A percentile compares a stretch with the other conserved stretches of the same genome.
Conservation (phyloP, 2,113 vertebrate species). For the Nothobranchius furzeri region DNA sequence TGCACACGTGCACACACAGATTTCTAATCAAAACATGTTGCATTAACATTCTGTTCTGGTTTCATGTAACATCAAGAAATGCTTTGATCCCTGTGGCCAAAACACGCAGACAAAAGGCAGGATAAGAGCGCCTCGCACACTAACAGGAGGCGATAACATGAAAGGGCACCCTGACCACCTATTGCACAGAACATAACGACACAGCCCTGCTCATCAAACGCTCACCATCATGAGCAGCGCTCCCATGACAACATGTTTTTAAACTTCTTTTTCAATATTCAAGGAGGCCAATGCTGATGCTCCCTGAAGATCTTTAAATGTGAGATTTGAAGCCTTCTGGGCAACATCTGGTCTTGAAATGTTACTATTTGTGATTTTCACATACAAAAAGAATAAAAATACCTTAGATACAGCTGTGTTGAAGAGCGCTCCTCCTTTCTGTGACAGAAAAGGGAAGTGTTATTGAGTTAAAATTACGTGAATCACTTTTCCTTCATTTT, state of each 20-base stretch:
- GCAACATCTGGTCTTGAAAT: background rate
- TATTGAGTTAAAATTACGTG: too few species aligned
- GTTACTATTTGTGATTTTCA: background rate
- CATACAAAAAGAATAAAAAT: conserved; percentile 49
- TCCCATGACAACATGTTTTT: conserved; percentile 5
- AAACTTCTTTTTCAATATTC: background rate
- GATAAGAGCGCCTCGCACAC: conserved; percentile 43
- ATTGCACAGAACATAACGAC: conserved; percentile 25
- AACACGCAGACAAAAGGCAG: conserved; percentile 66
- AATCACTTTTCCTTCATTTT: too few species aligned
- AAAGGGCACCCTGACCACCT: conserved; percentile 59
- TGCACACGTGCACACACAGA: conserved; percentile 25
- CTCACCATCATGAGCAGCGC: background rate
- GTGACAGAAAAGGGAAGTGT: conserved; percentile 46
- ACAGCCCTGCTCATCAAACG: conserved; percentile 34
- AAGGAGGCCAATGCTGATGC: background rate
- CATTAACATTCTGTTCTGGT: conserved; percentile 67
- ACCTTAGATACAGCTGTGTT: conserved; percentile 96
- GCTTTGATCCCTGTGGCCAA: conserved; percentile 70
- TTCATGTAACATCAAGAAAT: conserved; percentile 68
- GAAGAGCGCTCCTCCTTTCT: conserved; percentile 91
- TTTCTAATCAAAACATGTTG: conserved; percentile 64
- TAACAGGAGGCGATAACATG: conserved; percentile 50
- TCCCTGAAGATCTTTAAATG: background rate
- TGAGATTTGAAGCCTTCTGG: background rate